Conservation (phyloP, 2,888 invertebrate genomes). For the Athalia rosae region DNA sequence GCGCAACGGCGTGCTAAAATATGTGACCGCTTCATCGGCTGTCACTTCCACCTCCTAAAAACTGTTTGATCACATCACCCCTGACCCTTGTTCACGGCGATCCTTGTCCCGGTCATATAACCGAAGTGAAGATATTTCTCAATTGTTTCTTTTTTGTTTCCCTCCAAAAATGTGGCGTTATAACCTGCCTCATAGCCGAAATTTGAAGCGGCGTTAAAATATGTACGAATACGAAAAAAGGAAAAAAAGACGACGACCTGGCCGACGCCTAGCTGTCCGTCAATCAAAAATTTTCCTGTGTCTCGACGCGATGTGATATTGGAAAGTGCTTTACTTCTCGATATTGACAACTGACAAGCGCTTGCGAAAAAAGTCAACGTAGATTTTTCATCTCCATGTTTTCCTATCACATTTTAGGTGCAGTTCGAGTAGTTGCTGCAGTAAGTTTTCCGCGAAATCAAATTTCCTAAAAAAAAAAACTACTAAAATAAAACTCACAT, state of each 20-base stretch:
- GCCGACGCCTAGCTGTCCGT: conserved; percentile 15
- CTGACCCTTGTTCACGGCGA: conserved; percentile 35
- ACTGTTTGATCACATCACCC: conserved; percentile 23
- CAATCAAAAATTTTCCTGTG: conserved; percentile 3
- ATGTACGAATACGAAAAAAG: neutral
- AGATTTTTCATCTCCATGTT: neutral
- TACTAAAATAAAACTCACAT: too few relatives aligned
- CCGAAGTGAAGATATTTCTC: conserved; percentile 2
- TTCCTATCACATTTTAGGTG: neutral
- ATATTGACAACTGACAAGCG: conserved; percentile 6
- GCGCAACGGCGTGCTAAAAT: conserved; percentile 19
- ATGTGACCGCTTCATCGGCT: conserved; percentile 35
- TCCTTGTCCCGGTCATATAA: conserved; percentile 4
- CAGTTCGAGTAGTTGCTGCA: too few relatives aligned
- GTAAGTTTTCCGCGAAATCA: too few relatives aligned
- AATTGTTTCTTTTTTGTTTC: neutral
- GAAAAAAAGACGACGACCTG: neutral
- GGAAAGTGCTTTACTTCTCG: conserved; percentile 24
- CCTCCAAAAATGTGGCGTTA: too few relatives aligned
- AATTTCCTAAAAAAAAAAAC: neutral
- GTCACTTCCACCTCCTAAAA: conserved; percentile 34
- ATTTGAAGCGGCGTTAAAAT: conserved; percentile 3
- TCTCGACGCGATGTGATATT: conserved; percentile 24
- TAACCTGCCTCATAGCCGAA: neutral
- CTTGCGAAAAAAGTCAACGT: neutral